Evolutionary conservation across 92 coral and sea anemone genomes (phyloP).

Genomic region (Pocillopora meandrina): DNA sequence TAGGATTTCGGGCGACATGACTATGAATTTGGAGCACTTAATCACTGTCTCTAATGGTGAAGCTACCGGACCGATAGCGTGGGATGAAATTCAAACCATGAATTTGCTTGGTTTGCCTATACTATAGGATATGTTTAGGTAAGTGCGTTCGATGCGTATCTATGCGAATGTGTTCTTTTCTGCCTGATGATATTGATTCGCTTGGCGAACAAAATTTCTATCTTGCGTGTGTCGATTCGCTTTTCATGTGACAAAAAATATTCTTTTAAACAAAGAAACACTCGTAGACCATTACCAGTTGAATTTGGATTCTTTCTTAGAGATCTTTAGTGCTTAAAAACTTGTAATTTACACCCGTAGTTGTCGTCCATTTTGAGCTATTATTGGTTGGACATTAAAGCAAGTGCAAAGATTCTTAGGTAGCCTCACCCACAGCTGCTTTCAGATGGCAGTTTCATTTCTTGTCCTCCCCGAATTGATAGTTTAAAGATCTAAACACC

Average conservation of each 20-base stretch:
- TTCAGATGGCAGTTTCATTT: background rate
- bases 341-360: conserved; percentile 30
- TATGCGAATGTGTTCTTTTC: conserved; percentile 35
- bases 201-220: conserved; percentile 24
- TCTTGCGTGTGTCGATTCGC: conserved; percentile 17
- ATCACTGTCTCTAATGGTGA: conserved; percentile 68
- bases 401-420: conserved; percentile 20
- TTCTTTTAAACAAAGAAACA: conserved; percentile 25
- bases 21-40: conserved; percentile 15
- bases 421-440: conserved; percentile 4
- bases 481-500: background rate
- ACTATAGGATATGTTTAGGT: conserved; percentile 63
- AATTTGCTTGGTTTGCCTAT: conserved; percentile 70
- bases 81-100: conserved; percentile 78
- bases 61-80: conserved; percentile 71
- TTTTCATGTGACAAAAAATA: conserved; percentile 22
- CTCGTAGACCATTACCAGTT: background rate
- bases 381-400: conserved; percentile 30
- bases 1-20: too few species aligned
- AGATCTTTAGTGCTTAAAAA: conserved; percentile 32
- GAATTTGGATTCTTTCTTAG: conserved; percentile 6
- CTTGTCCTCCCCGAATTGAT: background rate
- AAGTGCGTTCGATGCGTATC: conserved; percentile 52
- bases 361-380: conserved; percentile 42
- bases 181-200: conserved; percentile 53